Base-by-base conservation (phyloP, 1,140 invertebrate genomes). In the Papilio polyxenes region DNA sequence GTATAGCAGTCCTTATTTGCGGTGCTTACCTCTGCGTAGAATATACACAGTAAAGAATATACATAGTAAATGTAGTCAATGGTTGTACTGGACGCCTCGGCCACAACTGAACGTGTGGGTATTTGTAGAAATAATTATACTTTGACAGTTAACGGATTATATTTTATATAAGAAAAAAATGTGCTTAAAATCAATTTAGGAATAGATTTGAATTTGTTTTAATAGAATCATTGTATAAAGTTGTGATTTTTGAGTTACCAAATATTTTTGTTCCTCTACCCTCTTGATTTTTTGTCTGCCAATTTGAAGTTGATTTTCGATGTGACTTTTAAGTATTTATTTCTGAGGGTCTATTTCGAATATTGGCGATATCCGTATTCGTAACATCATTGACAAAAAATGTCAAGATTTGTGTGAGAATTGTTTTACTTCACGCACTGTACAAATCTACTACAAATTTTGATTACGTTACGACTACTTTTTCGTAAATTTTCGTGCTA, bases 1-100 rank as follows among this genome's bases (percentile, higher is more conserved):
- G 20, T 77, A 53, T 51, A 48, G 15, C 75, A 76, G 44, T 44
- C 75, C 75, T 76, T 76, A 76, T 76, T 76, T 77, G 49, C 75
- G 48, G 40, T 48, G 48, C 40, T 75, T 20, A 53, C 49, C 49
- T 23, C 20, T 51, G 13, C 44, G 75, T 77, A 53, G 23, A 56
- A 77, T 48, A 10, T 49, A 77, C 49, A 77, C 51, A 51, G 75
- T 77, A n/a, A n/a, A 53, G 23, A 56, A 77, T 48, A 10, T 49
- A 77, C 49, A 77, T 77, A 77, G 75, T 31, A 31, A 37, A 76
- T 76, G 48, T 51, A 31, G 44, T 53, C 13, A 77, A 56, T 51
- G 75, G 75, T 76, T 76, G 75, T 76, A 49, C 17, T 7, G n/a
- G 23, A 72, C 31, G 23, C 65, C 23, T 37, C 75, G 75, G 31